These are phyloP conservation scores for Syngnathus acus DNA, from an alignment of 2,797 vertebrate genomes.

Conservation along the genomic window DNA sequence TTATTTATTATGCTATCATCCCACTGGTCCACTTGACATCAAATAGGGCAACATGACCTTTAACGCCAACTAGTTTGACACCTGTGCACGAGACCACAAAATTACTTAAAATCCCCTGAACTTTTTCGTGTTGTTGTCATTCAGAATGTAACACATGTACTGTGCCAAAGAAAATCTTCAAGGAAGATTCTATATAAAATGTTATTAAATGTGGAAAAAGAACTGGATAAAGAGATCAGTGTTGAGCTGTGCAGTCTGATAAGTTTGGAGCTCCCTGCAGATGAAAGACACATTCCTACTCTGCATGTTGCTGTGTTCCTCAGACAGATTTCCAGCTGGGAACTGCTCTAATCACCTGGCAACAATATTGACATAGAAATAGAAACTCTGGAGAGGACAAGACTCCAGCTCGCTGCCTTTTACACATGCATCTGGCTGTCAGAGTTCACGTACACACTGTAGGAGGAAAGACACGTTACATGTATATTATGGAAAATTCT, in stretches of 20 bases:
- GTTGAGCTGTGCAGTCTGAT: slow-evolving; percentile 42
- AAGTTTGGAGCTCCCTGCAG: slow-evolving; percentile 50
- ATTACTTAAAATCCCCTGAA: neutral
- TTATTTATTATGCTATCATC: neutral
- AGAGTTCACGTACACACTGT: slow-evolving; percentile 6
- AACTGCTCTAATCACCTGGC: slow-evolving; percentile 70
- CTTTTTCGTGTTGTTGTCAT: neutral
- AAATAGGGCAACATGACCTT: neutral
- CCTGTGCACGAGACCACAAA: neutral
- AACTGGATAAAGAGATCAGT: slow-evolving; percentile 27
- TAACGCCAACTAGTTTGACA: neutral
- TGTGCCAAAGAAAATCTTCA: neutral
- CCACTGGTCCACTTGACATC: neutral
- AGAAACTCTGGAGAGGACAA: slow-evolving; percentile 58
- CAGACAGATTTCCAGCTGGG: slow-evolving; percentile 65
- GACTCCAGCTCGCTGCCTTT: slow-evolving; percentile 47
- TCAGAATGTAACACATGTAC: neutral
- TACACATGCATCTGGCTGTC: slow-evolving; percentile 46
- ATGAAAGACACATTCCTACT: slow-evolving; percentile 71
- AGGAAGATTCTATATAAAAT: neutral
- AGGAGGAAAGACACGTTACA: neutral
- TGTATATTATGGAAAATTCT: neutral
- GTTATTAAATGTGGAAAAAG: slow-evolving; percentile 13
- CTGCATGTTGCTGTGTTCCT: slow-evolving; percentile 64
- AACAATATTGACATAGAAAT: slow-evolving; percentile 69